phyloP scores from a whole-genome alignment of 2,113 vertebrate genomes.

The Capreolus pygargus region DNA sequence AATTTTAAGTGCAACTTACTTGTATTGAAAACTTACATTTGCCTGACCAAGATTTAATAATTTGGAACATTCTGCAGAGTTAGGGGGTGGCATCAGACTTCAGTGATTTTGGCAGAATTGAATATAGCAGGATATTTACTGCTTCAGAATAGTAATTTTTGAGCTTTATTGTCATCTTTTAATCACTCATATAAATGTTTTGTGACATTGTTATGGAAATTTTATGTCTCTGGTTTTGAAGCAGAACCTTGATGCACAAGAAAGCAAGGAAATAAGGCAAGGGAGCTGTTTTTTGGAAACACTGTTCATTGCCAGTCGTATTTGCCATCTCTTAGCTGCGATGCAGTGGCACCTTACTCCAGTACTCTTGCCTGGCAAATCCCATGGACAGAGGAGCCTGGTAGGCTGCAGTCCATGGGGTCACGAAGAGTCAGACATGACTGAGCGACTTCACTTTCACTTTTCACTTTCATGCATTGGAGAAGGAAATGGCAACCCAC shows the following conservation, averaged over 20 bases:
- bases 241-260: neutral
- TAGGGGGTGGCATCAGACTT: neutral
- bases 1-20: neutral
- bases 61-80: neutral
- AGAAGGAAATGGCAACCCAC: no score
- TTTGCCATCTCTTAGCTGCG: neutral
- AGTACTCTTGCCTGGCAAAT: no score
- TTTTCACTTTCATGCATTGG: no score
- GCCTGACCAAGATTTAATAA: neutral
- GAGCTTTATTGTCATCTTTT: neutral
- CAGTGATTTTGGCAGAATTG: neutral
- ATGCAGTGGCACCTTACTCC: no score
- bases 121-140: neutral
- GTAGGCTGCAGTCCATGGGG: no score
- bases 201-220: neutral
- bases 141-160: neutral
- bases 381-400: no score
- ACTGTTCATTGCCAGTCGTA: neutral
- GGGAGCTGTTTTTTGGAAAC: neutral
- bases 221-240: slow-evolving; percentile 38
- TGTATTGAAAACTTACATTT: neutral
- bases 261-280: slow-evolving; percentile 17
- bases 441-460: no score
- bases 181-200: slow-evolving; percentile 16
- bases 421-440: no score